A percentile compares a stretch with the other conserved stretches of the same genome.
phyloP scores from a whole-genome alignment of 2,888 invertebrate species.

The Rapana venosa region DNA sequence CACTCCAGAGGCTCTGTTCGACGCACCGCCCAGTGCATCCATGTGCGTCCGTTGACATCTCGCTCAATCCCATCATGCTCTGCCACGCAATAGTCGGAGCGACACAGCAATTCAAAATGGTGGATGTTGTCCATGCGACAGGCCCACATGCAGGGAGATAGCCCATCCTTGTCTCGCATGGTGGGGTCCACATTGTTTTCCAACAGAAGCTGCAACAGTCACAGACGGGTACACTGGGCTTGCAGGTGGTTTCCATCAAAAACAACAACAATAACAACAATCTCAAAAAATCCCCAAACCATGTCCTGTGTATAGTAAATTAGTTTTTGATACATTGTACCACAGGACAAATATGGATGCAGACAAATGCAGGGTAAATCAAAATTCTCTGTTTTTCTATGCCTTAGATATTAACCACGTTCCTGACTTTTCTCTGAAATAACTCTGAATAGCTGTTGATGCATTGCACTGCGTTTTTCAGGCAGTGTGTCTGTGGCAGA shows the following conservation, averaged over 20 bases:
- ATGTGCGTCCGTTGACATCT: constrained; percentile 75
- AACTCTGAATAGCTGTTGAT: too few relatives aligned
- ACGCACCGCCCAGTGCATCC: constrained; percentile 78
- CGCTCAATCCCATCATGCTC: constrained; percentile 74
- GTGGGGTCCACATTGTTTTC: constrained; percentile 69
- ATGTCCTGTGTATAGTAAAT: too few relatives aligned
- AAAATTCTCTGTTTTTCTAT: too few relatives aligned
- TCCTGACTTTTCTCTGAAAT: too few relatives aligned
- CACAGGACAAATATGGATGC: too few relatives aligned
- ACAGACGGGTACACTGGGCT: background rate
- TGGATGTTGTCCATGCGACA: constrained; percentile 77
- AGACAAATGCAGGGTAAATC: too few relatives aligned
- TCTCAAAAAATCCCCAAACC: background rate
- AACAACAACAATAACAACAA: background rate
- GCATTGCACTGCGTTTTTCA: too few relatives aligned
- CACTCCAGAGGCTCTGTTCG: constrained; percentile 77
- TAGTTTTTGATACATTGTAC: too few relatives aligned
- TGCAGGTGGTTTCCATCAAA: background rate
- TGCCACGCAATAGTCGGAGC: constrained; percentile 62
- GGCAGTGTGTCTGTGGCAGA: too few relatives aligned
- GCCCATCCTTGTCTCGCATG: constrained; percentile 75
- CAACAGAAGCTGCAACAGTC: constrained; percentile 68
- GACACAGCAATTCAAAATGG: constrained; percentile 74
- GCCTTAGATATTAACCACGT: too few relatives aligned
- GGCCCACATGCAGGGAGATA: constrained; percentile 78